phyloP scores from a whole-genome alignment of 2,113 vertebrate species.

The Ibidorhyncha struthersii region DNA sequence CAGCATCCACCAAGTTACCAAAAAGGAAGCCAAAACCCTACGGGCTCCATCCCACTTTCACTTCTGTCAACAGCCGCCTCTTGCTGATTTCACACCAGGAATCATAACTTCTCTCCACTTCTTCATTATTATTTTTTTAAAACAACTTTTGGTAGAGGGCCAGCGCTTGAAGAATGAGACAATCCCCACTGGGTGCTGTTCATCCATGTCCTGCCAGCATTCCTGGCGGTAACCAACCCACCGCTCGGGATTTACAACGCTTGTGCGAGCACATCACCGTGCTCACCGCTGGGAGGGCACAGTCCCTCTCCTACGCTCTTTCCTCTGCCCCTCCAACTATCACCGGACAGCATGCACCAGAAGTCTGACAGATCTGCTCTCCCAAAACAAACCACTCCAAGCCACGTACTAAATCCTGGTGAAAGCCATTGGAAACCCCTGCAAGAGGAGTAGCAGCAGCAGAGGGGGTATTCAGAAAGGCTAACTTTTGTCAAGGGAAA shows the following conservation, averaged over 20 bases:
- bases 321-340: background rate
- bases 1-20: background rate
- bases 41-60: background rate
- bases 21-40: background rate
- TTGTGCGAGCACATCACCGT: fast-evolving
- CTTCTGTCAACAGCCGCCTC: background rate
- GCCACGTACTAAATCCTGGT: background rate
- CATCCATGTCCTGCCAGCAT: background rate
- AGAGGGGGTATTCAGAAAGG: background rate
- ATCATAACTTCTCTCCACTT: background rate
- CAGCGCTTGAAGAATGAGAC: background rate
- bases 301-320: background rate
- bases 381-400: background rate
- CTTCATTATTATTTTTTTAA: background rate
- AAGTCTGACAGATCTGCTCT: background rate
- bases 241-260: background rate
- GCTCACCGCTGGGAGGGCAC: background rate
- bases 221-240: background rate
- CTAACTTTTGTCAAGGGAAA: background rate
- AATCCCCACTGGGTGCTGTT: background rate
- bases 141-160: background rate
- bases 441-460: background rate
- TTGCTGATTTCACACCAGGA: background rate
- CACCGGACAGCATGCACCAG: fast-evolving
- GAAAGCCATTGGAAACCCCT: background rate